Evolutionary conservation across 30 jellyfish, hydroid and myxozoan species (phyloP).

Genomic region (Aurelia sp.): DNA sequence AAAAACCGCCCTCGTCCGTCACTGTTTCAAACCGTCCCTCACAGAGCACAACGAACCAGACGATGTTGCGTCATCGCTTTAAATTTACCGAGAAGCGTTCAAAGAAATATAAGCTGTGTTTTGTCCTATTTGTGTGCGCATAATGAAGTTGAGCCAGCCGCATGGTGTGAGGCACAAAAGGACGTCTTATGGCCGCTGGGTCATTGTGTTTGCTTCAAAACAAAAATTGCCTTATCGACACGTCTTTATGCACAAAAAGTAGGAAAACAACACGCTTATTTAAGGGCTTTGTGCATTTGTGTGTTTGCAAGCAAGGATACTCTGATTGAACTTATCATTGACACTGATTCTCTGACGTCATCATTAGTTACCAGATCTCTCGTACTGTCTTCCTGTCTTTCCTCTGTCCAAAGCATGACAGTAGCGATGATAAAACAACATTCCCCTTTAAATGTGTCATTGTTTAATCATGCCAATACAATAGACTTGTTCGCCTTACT

Average conservation of each 20-base stretch:
- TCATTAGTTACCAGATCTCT: too few relatives aligned
- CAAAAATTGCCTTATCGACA: slow-evolving; percentile 16
- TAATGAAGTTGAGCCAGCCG: slow-evolving; percentile 6
- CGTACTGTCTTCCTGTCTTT: too few relatives aligned
- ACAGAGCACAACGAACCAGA: background rate
- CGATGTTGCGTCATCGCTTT: too few relatives aligned
- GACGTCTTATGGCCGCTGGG: slow-evolving; percentile 49
- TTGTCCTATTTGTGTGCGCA: slow-evolving; percentile 22
- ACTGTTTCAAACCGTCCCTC: background rate
- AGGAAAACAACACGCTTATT: slow-evolving; percentile 10
- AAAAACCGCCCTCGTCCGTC: background rate
- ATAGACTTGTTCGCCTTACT: too few relatives aligned
- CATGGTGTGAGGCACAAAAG: slow-evolving; percentile 62
- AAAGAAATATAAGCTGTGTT: slow-evolving; percentile 5
- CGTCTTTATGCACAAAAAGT: background rate
- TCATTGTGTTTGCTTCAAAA: slow-evolving; percentile 38
- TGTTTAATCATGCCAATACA: too few relatives aligned
- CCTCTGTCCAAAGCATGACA: too few relatives aligned
- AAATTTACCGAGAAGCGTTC: too few relatives aligned
- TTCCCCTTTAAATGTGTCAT: too few relatives aligned
- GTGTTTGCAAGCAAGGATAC: background rate
- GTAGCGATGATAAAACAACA: too few relatives aligned
- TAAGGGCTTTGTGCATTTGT: background rate
- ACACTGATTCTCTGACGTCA: too few relatives aligned
- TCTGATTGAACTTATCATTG: too few relatives aligned